Evolutionary conservation across 2,797 vertebrate genomes (phyloP).

Genomic region (Mormyrus proboscirostris): DNA sequence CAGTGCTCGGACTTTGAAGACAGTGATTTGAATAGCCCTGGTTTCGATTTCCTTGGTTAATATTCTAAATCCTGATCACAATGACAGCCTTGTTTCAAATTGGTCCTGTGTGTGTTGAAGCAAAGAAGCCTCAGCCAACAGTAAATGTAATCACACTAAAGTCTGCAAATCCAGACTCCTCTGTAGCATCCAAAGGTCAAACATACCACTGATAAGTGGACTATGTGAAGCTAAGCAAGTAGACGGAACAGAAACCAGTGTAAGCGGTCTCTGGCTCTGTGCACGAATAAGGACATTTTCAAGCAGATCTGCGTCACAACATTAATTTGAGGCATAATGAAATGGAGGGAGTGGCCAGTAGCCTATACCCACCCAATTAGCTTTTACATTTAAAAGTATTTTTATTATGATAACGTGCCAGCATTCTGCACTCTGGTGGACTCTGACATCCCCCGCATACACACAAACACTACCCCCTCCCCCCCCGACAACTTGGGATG

Average conservation of each 20-base stretch:
- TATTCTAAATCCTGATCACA: background rate
- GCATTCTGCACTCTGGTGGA: background rate
- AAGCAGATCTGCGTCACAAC: background rate
- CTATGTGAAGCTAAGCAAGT: background rate
- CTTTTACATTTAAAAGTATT: background rate
- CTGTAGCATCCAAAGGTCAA: conserved; percentile 10
- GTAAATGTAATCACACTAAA: background rate
- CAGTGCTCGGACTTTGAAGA: background rate
- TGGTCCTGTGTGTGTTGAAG: background rate
- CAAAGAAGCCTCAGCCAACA: background rate
- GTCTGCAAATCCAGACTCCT: background rate
- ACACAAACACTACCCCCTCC: background rate
- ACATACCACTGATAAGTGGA: background rate
- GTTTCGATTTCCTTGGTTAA: background rate
- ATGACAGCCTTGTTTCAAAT: background rate
- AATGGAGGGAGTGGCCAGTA: background rate
- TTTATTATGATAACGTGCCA: background rate
- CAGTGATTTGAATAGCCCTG: background rate
- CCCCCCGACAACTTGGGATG: background rate
- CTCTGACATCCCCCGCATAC: background rate
- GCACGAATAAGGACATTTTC: background rate
- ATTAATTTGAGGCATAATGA: background rate
- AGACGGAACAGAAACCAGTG: background rate
- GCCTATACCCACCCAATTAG: background rate
- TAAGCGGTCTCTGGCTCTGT: background rate